A percentile compares a stretch with the other conserved stretches of the same genome.
Conservation (phyloP, 2,888 invertebrate species). For the Lasioglossum calceatum region DNA sequence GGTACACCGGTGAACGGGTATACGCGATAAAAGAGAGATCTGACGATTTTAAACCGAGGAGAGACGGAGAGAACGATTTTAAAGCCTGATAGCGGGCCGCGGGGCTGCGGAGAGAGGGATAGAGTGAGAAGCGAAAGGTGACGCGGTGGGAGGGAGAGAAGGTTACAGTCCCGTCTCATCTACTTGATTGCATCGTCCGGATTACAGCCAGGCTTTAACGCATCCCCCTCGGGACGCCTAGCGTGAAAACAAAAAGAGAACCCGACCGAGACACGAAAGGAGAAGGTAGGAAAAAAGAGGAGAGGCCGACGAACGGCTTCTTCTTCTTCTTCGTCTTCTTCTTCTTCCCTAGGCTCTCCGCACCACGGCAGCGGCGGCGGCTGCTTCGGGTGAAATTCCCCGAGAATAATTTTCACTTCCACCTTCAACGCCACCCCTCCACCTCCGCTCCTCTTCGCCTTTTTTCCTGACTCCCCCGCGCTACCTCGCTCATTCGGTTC, state of each 20-base stretch:
- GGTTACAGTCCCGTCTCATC: conserved; percentile 75
- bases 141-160: conserved; percentile 34
- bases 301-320: conserved; percentile 37
- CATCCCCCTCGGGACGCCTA: conserved; percentile 76
- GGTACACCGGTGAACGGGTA: conserved; percentile 19
- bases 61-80: neutral
- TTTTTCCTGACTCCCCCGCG: neutral
- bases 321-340: conserved; percentile 20
- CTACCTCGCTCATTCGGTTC: conserved; percentile 22
- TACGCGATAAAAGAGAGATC: conserved; percentile 50
- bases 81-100: neutral
- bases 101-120: neutral
- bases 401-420: conserved; percentile 74
- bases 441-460: neutral
- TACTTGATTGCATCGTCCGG: conserved; percentile 79
- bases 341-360: conserved; percentile 41
- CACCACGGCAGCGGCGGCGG: conserved; percentile 29
- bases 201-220: conserved; percentile 79
- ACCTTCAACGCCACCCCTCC: conserved; percentile 53
- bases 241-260: conserved; percentile 76
- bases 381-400: conserved; percentile 69
- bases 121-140: conserved; percentile 28
- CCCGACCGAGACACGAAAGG: conserved; percentile 43
- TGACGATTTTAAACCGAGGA: conserved; percentile 35
- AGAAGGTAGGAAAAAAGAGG: conserved; percentile 24